These are phyloP conservation scores for Protodeltote pygarga DNA, from an alignment of 2,888 invertebrate species.

Conservation along the genomic window DNA sequence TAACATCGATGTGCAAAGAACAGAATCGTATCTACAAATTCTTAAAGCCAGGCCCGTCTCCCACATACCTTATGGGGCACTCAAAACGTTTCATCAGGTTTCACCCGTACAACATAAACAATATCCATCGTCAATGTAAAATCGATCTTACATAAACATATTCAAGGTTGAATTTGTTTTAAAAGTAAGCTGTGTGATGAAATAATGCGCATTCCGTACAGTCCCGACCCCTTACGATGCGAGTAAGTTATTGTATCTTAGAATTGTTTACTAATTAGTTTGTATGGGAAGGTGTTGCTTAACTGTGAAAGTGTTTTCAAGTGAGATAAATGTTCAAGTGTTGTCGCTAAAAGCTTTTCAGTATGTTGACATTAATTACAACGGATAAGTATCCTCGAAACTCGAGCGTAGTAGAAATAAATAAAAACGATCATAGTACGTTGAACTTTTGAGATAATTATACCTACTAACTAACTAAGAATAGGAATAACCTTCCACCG, in stretches of 20 bases:
- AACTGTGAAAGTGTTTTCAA: constrained; percentile 25
- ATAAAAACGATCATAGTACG: no score
- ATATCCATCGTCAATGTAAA: constrained; percentile 45
- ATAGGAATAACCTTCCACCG: no score
- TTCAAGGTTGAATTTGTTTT: constrained; percentile 45
- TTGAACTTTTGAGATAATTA: no score
- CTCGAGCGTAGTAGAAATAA: constrained; percentile 28
- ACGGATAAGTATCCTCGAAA: constrained; percentile 21
- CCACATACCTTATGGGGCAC: constrained; percentile 72
- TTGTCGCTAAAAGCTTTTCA: constrained; percentile 9
- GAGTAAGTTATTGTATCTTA: constrained; percentile 56
- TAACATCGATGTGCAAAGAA: constrained; percentile 1
- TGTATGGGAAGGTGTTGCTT: constrained; percentile 57
- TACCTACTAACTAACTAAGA: not conserved
- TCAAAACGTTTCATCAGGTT: constrained; percentile 69
- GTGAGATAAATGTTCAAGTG: constrained; percentile 32
- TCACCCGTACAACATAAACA: constrained; percentile 69
- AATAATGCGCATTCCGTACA: constrained; percentile 62
- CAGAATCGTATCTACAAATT: constrained; percentile 10
- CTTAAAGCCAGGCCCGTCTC: constrained; percentile 43
- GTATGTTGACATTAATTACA: constrained; percentile 21
- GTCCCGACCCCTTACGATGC: constrained; percentile 51
- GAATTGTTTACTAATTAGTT: constrained; percentile 68
- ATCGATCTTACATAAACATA: constrained; percentile 40
- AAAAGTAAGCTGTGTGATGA: constrained; percentile 51